phyloP scores from a whole-genome alignment of 2,888 invertebrate species.

The Heliconius cydno region DNA sequence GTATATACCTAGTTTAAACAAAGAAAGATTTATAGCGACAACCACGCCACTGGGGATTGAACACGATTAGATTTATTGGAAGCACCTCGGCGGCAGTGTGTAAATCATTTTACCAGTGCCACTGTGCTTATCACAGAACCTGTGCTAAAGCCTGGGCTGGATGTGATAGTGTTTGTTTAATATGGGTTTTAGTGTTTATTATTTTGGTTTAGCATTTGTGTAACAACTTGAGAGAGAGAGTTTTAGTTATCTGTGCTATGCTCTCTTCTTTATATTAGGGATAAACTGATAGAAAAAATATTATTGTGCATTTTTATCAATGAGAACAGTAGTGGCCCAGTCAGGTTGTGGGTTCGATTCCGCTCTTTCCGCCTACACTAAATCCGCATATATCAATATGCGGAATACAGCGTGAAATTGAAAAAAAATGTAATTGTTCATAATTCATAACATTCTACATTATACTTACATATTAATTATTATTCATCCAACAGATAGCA shows the following conservation, averaged over 20 bases:
- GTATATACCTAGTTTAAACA: conserved; percentile 17
- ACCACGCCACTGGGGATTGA: conserved; percentile 27
- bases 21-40: conserved; percentile 27
- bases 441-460: neutral
- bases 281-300: no score
- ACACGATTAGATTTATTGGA: conserved; percentile 29
- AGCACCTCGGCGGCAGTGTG: conserved; percentile 25
- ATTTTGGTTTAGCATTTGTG: neutral
- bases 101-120: conserved; percentile 31
- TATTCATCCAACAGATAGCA: conserved; percentile 78
- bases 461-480: neutral
- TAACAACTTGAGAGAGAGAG: neutral
- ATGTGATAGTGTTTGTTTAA: conserved; percentile 9
- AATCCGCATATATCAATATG: no score
- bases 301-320: no score
- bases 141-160: conserved; percentile 3
- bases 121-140: conserved; percentile 18
- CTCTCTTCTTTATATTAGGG: neutral
- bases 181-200: neutral
- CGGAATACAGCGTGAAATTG: no score
- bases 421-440: neutral
- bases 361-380: no score
- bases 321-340: no score
- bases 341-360: no score
- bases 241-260: neutral